A percentile compares a stretch with the other conserved stretches of the same genome.
These are phyloP conservation scores for Embiotoca jacksoni DNA, from an alignment of 2,113 vertebrate genomes.

Conservation along the genomic window DNA sequence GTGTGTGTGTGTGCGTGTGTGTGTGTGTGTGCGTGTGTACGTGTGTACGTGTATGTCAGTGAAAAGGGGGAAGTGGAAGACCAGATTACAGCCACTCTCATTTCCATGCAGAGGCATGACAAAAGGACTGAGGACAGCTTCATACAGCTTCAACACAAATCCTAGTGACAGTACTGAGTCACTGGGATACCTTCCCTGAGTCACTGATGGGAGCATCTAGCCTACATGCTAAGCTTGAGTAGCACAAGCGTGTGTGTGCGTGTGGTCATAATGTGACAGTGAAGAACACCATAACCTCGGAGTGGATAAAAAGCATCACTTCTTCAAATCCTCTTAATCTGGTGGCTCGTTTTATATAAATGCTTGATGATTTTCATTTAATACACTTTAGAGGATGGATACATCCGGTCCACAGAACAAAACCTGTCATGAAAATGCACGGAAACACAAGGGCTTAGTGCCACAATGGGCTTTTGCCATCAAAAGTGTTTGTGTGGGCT, in stretches of 20 bases:
- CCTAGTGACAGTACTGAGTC: background rate
- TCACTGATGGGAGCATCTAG: background rate
- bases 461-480: slow-evolving; percentile 73
- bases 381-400: slow-evolving; percentile 83
- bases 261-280: slow-evolving; percentile 68
- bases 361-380: slow-evolving; percentile 79
- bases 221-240: background rate
- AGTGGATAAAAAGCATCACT: slow-evolving; percentile 81
- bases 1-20: slow-evolving; percentile 6
- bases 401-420: slow-evolving; percentile 71
- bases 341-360: slow-evolving; percentile 75
- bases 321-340: slow-evolving; percentile 83
- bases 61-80: slow-evolving; percentile 47
- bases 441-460: slow-evolving; percentile 79
- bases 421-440: slow-evolving; percentile 80
- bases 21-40: slow-evolving; percentile 21
- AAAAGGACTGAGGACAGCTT: slow-evolving; percentile 37
- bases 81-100: slow-evolving; percentile 64
- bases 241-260: background rate
- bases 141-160: slow-evolving; percentile 13
- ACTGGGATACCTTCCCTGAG: background rate
- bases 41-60: slow-evolving; percentile 22
- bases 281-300: slow-evolving; percentile 65
- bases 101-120: slow-evolving; percentile 51
- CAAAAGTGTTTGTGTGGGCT: slow-evolving; percentile 58